phyloP scores from a whole-genome alignment of 2,113 vertebrate species.

The Pituophis catenifer region DNA sequence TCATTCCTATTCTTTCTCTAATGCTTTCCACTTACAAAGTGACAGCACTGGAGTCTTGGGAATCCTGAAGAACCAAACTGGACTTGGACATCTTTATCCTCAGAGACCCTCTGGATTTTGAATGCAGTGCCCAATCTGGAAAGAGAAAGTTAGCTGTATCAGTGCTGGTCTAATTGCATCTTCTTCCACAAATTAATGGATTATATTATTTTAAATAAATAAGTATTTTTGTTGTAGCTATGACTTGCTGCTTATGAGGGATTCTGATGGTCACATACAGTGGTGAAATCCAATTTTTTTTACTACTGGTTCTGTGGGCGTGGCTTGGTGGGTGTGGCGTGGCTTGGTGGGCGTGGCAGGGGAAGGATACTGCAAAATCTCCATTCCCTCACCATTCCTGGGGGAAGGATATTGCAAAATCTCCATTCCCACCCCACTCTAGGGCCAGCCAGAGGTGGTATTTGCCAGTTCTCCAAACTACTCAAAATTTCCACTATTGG shows the following conservation, averaged over 20 bases:
- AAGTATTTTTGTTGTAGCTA: neutral
- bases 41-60: neutral
- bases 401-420: no score
- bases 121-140: neutral
- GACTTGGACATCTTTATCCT: neutral
- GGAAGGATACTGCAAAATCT: no score
- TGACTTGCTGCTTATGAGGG: neutral
- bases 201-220: neutral
- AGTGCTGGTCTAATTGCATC: neutral
- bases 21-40: neutral
- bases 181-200: neutral
- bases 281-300: no score
- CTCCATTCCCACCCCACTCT: no score
- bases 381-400: no score
- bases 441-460: no score
- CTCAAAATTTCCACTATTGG: no score
- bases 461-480: no score
- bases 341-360: no score
- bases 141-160: neutral
- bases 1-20: neutral
- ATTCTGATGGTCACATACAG: neutral
- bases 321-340: no score
- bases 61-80: neutral
- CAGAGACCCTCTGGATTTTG: neutral
- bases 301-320: no score